Conservation (phyloP, 2,113 vertebrate genomes). For the Syrrhaptes paradoxus region DNA sequence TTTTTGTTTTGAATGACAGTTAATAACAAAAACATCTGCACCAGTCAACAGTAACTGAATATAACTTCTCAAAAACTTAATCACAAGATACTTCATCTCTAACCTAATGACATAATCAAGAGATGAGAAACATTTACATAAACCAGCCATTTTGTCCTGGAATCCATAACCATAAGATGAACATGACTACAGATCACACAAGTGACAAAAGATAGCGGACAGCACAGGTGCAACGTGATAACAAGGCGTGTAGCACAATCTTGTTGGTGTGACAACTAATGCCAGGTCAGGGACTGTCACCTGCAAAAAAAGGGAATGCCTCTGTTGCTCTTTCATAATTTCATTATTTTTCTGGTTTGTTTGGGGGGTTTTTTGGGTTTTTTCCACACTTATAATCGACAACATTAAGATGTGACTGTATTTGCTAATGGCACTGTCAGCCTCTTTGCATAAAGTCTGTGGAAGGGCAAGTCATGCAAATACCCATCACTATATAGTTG, state of each 20-base stretch:
- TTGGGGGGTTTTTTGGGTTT: too few species aligned
- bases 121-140: neutral
- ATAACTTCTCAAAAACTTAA: neutral
- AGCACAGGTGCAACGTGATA: neutral
- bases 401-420: neutral
- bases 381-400: neutral
- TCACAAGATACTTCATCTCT: neutral
- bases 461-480: neutral
- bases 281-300: neutral
- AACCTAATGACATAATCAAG: neutral
- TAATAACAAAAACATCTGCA: neutral
- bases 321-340: neutral
- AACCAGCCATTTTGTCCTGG: neutral
- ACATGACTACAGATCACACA: neutral
- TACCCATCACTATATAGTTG: neutral
- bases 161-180: fast-evolving
- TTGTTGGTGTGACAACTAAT: neutral
- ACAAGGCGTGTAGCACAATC: fast-evolving
- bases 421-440: neutral
- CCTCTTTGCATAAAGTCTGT: neutral
- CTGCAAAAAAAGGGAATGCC: neutral
- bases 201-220: neutral
- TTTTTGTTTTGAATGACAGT: neutral
- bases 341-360: neutral
- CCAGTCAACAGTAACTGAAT: neutral